These are phyloP conservation scores for Equus przewalskii DNA, from an alignment of 2,113 vertebrate species.

Conservation along the genomic window DNA sequence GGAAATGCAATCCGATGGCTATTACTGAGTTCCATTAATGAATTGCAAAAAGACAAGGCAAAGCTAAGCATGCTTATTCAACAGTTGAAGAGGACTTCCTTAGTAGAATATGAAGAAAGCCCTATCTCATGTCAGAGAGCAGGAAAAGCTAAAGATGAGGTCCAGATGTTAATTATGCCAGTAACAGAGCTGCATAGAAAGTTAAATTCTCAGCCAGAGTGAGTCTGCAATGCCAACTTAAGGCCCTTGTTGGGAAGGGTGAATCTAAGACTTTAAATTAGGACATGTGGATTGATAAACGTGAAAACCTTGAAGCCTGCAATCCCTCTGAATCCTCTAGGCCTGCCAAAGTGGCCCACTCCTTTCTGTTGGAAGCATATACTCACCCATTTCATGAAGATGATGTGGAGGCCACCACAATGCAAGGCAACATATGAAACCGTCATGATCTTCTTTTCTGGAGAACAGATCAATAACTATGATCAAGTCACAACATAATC, in stretches of 20 bases:
- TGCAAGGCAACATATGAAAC: neutral
- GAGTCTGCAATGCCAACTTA: neutral
- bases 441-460: neutral
- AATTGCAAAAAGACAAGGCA: neutral
- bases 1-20: neutral
- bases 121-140: neutral
- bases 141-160: neutral
- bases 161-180: neutral
- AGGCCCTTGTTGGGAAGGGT: neutral
- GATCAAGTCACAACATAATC: neutral
- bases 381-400: neutral
- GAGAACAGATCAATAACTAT: neutral
- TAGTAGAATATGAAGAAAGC: neutral
- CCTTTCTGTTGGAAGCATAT: neutral
- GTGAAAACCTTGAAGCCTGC: neutral
- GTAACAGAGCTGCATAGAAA: neutral
- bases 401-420: neutral
- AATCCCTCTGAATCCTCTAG: no score
- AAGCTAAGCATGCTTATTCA: neutral
- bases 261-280: neutral
- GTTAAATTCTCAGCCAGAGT: neutral
- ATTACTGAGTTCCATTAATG: neutral
- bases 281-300: neutral
- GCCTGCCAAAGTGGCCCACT: neutral
- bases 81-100: neutral